Percentiles rank a stretch among this genome's conserved stretches.
phyloP scores from a whole-genome alignment of 2,797 vertebrate species.

The Acomys russatus region DNA sequence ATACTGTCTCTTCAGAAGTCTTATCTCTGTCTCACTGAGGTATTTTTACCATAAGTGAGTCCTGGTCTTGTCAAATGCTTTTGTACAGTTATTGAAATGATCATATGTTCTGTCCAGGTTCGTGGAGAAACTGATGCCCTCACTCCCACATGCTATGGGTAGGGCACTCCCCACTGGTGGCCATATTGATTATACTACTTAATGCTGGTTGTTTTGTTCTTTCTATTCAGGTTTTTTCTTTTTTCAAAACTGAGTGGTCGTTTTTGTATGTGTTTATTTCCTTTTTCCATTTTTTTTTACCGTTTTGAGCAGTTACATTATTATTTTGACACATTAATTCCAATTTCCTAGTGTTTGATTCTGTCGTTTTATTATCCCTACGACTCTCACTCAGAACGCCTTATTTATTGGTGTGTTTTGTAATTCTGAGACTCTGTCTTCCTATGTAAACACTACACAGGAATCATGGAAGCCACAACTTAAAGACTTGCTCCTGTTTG shows the following conservation, averaged over 20 bases:
- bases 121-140: not conserved
- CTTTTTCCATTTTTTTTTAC: not conserved
- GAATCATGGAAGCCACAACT: not conserved
- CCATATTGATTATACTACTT: slow-evolving; percentile 32
- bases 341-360: not conserved
- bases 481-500: not conserved
- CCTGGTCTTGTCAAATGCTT: not conserved
- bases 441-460: not conserved
- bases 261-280: not conserved
- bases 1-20: not conserved
- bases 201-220: not conserved
- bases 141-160: not conserved
- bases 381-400: not conserved
- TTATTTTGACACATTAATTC: slow-evolving; percentile 44
- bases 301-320: not conserved
- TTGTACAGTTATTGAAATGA: slow-evolving; percentile 17
- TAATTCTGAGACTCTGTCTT: not conserved
- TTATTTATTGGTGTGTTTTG: not conserved
- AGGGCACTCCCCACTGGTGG: not conserved
- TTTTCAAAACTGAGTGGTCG: not conserved
- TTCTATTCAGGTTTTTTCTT: not conserved
- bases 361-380: not conserved
- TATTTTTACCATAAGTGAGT: not conserved
- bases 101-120: not conserved
- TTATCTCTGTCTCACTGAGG: not conserved